Evolutionary conservation across 2,888 invertebrate species (phyloP), one percentile per base, ranked within the genome.

Genomic region (Plagiodera versicolora): DNA sequence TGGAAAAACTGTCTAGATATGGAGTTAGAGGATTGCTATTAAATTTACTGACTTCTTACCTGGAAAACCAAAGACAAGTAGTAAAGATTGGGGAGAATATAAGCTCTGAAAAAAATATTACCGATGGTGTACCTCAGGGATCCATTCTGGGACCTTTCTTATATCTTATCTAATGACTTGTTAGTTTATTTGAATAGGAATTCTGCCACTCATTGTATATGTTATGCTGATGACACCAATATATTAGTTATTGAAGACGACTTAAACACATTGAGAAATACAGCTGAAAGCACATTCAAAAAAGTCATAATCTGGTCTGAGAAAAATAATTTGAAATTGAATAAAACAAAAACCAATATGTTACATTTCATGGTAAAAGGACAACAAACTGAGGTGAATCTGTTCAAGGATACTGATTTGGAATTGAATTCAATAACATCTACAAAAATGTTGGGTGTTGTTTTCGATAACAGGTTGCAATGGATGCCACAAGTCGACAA

Each of bases 201-300:
- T n/a, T 51, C 30, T 5, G 50, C 30, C 50, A 50, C 32, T 32
- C 30, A 50, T 11, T 50, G 50, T 50, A 50, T 32, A 18, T 51
- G 35, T 51, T 51, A 32, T 51, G 50, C 19, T 17, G 50, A 35
- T 51, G 50, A 51, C 18, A 51, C 50, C 10, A 51, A 32, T 32
- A 51, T 51, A 35, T 4, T 32, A 17, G 32, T 30, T 51, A 51
- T 17, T 51, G 50, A 51, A 32, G 32, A 32, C 3, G 50, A 51
- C 28, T 32, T 17, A 18, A 18, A 51, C 32, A 18, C 50, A 9
- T 32, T 28, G 14, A 17, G 9, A 16, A 16, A 28, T 6, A 14
- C 14, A 14, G 39, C 39, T 14, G 10, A 10, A 10, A 11, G 30
- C 16, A 50, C 50, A 28, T 18, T 32, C 50, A 16, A 50, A 32